Evolutionary conservation across 2,888 invertebrate species (phyloP), one percentile per base, ranked within the genome.

Genomic region (Tetragonisca angustula): DNA sequence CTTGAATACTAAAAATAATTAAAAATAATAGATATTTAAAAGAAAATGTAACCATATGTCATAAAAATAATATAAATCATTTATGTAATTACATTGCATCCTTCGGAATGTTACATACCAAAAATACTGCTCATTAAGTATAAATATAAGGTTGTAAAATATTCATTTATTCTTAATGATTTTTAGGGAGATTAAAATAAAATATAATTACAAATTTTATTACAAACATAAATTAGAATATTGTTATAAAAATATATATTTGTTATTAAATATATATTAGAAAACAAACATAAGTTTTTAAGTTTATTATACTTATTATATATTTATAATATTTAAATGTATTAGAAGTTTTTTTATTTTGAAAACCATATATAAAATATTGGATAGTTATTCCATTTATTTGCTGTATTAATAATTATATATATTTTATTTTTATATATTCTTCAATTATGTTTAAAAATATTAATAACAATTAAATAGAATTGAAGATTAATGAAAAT

Each of bases 91-190:
- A 9, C 3, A 43, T 13, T 54, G 24, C 24, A 65, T 49, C 54
- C 15, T 65, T 62, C 61, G 69, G 76, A 43, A 61, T 69, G 32
- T 76, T 76, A 76, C 76, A 76, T 76, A 69, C 69, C 36, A 49
- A 56, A 56, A 56, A 2, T 5, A 56, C n/a, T 56, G 15, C 56
- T n/a, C 13, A 17, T 59, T 59, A 24, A 24, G 24, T 24, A 17
- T 59, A 59, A 24, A 24, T 24, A 59, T 59, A 6, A 24, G 5
- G 59, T 59, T 59, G 2, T 24, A 24, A 59, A 24, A 62, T 61
- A 17, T 6, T 27, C 5, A 27, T 59, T 59, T 59, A 24, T 27
- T 27, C 27, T 19, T 21, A 62, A 62, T 32, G 32, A 62, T 62
- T 32, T 61, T 27, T 62, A 3, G 19, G 32, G 9, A 19, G 19